Evolutionary conservation across 1,140 invertebrate genomes (phyloP).

Genomic region (Ladona fulva): DNA sequence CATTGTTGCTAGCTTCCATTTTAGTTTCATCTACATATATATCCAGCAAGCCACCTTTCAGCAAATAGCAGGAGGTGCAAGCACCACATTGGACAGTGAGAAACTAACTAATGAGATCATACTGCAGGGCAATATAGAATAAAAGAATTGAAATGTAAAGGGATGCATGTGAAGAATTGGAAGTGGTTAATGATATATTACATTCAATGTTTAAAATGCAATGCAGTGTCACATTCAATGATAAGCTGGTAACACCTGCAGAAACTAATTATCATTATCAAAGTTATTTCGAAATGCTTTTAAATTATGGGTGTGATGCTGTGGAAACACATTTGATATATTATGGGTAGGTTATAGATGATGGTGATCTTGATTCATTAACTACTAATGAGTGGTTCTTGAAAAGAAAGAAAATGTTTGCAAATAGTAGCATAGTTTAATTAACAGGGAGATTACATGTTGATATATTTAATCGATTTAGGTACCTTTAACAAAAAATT

Average conservation of each 20-base stretch:
- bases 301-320: not conserved
- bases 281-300: not conserved
- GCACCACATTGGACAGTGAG: too few relatives aligned
- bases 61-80: too few relatives aligned
- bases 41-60: too few relatives aligned
- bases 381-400: not conserved
- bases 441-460: not conserved
- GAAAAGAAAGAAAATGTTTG: not conserved
- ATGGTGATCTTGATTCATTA: not conserved
- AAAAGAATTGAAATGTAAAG: too few relatives aligned
- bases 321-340: not conserved
- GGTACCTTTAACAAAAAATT: not conserved
- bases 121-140: too few relatives aligned
- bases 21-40: too few relatives aligned
- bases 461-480: not conserved
- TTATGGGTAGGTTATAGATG: not conserved
- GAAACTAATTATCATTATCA: not conserved
- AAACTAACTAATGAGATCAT: too few relatives aligned
- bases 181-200: not conserved
- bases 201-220: not conserved
- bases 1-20: too few relatives aligned
- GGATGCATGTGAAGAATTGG: not conserved
- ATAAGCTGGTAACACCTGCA: not conserved
- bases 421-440: not conserved
- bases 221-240: not conserved